Evolutionary conservation across 1,140 invertebrate species (phyloP).

Genomic region (Vollenhovia emeryi): DNA sequence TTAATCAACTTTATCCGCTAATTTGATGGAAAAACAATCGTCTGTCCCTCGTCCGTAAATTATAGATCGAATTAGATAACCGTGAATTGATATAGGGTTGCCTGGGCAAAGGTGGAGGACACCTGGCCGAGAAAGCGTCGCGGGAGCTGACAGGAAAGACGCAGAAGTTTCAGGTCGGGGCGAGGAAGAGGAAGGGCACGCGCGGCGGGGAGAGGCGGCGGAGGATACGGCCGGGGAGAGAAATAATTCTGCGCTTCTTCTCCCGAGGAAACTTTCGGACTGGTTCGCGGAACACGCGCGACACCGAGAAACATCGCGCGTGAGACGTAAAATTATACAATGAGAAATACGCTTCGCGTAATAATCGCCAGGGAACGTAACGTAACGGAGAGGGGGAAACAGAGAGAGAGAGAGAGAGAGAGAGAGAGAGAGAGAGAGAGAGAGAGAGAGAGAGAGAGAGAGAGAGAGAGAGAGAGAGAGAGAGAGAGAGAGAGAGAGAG

Average conservation of each 20-base stretch:
- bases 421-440: constrained; percentile 16
- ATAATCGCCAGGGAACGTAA: constrained; percentile 42
- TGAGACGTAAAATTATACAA: constrained; percentile 50
- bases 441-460: constrained; percentile 58
- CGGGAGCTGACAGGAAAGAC: not conserved
- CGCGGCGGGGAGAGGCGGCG: not conserved
- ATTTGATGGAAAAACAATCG: not conserved
- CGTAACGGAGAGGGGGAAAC: constrained; percentile 34
- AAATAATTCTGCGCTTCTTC: constrained; percentile 12
- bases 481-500: constrained; percentile 56
- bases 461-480: constrained; percentile 58
- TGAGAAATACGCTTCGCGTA: constrained; percentile 49
- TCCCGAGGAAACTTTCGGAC: not conserved
- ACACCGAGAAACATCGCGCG: constrained; percentile 16
- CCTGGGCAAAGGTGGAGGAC: not conserved
- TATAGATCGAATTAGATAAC: not conserved
- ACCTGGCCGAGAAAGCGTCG: not conserved
- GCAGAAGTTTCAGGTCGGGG: not conserved
- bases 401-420: constrained; percentile 48
- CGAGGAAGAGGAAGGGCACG: not conserved
- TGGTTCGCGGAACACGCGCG: constrained; percentile 4
- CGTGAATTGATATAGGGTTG: not conserved
- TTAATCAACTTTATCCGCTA: not conserved
- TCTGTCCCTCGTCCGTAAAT: not conserved
- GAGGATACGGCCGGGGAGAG: constrained; percentile 11